phyloP scores from a whole-genome alignment of 2,113 vertebrate genomes.

The Lycocorax pyrrhopterus region DNA sequence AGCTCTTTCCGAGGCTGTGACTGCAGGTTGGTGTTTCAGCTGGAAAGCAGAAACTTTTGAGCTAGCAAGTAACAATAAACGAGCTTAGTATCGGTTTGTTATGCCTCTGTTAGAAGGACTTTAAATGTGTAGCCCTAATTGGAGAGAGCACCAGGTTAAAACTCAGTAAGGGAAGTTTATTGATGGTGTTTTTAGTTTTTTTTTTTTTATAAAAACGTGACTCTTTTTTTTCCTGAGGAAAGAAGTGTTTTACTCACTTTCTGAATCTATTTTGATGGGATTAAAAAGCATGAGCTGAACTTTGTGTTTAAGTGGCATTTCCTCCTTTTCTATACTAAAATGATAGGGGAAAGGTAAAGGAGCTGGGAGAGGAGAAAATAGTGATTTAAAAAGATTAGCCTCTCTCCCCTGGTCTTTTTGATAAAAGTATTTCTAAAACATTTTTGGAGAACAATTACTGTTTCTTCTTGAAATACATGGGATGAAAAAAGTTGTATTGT shows the following conservation, averaged over 20 bases:
- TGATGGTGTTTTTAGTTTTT: fast-evolving
- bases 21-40: neutral
- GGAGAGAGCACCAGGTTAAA: neutral
- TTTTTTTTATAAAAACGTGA: neutral
- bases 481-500: neutral
- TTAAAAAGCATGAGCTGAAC: neutral
- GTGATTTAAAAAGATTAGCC: fast-evolving
- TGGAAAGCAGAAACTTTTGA: neutral
- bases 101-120: neutral
- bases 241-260: neutral
- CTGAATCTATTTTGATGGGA: neutral
- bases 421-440: neutral
- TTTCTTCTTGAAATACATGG: neutral
- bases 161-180: neutral
- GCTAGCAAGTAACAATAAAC: neutral
- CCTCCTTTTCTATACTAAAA: neutral
- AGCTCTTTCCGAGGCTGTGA: neutral
- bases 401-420: neutral
- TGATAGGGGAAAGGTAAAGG: neutral
- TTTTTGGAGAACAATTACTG: neutral
- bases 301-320: neutral
- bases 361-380: neutral
- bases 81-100: neutral
- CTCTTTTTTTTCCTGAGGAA: neutral
- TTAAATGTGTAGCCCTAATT: neutral